Percentiles rank a stretch among this genome's conserved stretches.
phyloP scores from a whole-genome alignment of 2,113 vertebrate genomes.

The Rhabdomys dilectus region DNA sequence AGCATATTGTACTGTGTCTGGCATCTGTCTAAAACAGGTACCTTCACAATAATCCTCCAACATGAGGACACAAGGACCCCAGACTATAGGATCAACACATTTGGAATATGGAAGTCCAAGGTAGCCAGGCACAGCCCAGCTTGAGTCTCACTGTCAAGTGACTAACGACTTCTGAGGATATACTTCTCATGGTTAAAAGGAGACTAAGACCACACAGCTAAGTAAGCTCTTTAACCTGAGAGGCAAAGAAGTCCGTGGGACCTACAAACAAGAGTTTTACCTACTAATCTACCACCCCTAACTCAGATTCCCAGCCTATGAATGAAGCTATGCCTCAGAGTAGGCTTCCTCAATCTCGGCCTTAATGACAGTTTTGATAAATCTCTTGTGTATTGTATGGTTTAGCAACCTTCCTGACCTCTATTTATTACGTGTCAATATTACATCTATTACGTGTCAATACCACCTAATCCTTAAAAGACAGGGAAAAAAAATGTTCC shows the following conservation, averaged over 20 bases:
- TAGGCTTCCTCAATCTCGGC: neutral
- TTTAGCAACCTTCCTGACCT: neutral
- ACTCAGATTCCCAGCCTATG: neutral
- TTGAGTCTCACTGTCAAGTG: neutral
- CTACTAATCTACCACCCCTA: neutral
- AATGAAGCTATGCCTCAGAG: neutral
- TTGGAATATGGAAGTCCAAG: neutral
- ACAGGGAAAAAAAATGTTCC: slow-evolving; percentile 7
- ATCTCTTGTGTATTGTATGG: neutral
- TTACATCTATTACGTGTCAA: neutral
- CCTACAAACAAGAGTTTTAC: neutral
- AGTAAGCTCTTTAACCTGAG: neutral
- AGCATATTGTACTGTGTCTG: neutral
- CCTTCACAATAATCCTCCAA: neutral
- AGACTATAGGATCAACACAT: neutral
- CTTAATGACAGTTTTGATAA: neutral
- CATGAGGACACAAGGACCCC: neutral
- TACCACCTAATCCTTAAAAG: neutral
- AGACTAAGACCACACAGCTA: neutral
- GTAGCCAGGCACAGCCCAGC: neutral
- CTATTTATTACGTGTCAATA: neutral
- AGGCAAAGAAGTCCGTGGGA: neutral
- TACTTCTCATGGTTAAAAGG: neutral
- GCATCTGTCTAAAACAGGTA: neutral
- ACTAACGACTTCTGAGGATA: neutral